A percentile compares a stretch with the other conserved stretches of the same genome.
These are phyloP conservation scores for Maniola jurtina DNA, from an alignment of 1,140 invertebrate species.

Conservation along the genomic window DNA sequence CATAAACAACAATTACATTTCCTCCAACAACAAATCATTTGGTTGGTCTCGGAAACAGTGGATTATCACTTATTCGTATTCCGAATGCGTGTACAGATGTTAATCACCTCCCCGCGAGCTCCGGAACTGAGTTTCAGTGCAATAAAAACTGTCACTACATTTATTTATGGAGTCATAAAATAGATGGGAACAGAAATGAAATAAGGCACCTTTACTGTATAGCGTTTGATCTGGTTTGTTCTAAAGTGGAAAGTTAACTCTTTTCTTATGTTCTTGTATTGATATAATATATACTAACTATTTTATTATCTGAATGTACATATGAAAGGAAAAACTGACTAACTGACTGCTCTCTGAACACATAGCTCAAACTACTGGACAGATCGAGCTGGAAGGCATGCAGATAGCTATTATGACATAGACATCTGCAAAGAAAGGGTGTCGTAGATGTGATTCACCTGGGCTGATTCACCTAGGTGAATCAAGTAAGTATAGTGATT, in stretches of 20 bases:
- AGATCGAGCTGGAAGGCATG: too few species aligned
- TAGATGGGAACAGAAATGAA: constrained; percentile 42
- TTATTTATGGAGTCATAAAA: constrained; percentile 67
- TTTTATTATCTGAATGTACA: not conserved
- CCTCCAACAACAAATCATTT: constrained; percentile 10
- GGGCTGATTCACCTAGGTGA: too few species aligned
- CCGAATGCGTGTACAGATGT: constrained; percentile 48
- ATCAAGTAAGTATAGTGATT: too few species aligned
- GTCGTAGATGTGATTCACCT: too few species aligned
- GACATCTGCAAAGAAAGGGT: too few species aligned
- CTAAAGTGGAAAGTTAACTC: constrained; percentile 6
- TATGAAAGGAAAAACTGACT: too few species aligned
- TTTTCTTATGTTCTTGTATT: not conserved
- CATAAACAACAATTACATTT: not conserved
- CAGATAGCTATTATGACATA: too few species aligned
- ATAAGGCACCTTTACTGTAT: constrained; percentile 26
- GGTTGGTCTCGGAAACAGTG: constrained; percentile 22
- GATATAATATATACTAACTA: not conserved
- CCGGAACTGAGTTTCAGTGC: constrained; percentile 48
- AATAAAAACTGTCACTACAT: constrained; percentile 67
- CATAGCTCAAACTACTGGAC: too few species aligned
- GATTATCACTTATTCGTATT: constrained; percentile 55
- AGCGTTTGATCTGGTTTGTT: constrained; percentile 7
- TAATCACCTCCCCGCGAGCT: constrained; percentile 51
- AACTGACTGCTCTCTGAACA: too few species aligned